phyloP scores from a whole-genome alignment of 1,140 invertebrate genomes.

The Polypedilum pembai region DNA sequence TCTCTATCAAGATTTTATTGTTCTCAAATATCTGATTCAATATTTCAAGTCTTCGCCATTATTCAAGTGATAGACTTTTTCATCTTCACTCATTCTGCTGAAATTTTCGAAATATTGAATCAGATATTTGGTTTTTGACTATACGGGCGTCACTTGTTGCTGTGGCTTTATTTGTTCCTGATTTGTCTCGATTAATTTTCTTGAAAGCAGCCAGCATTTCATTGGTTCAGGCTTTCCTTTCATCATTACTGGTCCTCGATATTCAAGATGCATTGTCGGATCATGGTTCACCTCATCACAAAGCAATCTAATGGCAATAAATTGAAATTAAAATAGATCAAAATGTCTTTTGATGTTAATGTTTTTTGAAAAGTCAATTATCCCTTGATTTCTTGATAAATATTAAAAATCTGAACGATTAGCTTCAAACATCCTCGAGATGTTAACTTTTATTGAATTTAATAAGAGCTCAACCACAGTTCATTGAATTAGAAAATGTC shows the following conservation, averaged over 20 bases:
- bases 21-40: background rate
- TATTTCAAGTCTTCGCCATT: background rate
- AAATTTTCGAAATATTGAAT: constrained; percentile 19
- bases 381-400: too few species aligned
- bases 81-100: background rate
- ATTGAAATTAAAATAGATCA: background rate
- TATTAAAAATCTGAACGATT: too few species aligned
- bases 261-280: constrained; percentile 76
- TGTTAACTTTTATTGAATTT: too few species aligned
- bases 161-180: constrained; percentile 36
- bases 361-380: too few species aligned
- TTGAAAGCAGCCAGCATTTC: constrained; percentile 85
- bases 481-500: too few species aligned
- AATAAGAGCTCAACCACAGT: background rate
- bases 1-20: too few species aligned
- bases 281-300: constrained; percentile 76
- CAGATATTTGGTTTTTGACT: constrained; percentile 6
- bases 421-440: too few species aligned
- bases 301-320: constrained; percentile 61
- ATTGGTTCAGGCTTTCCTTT: constrained; percentile 92
- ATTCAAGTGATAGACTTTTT: background rate
- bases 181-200: constrained; percentile 40
- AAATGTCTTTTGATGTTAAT: too few species aligned
- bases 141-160: constrained; percentile 24
- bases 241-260: constrained; percentile 89